A percentile compares a stretch with the other conserved stretches of the same genome.
Evolutionary conservation across 2,888 invertebrate species (phyloP).

Genomic region (Mythimna impura): DNA sequence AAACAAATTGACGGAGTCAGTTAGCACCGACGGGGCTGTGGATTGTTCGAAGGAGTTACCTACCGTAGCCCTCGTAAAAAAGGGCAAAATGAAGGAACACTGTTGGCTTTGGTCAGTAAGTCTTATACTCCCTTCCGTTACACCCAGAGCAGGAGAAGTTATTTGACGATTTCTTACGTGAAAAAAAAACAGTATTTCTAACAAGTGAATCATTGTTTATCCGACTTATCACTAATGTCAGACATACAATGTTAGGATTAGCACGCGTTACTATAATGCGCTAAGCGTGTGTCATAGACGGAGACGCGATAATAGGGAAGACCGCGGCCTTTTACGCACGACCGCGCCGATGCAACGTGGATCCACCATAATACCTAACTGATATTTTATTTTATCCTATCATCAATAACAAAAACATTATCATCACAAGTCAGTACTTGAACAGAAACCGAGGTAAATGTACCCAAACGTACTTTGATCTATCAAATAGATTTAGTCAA

Average conservation of each 20-base stretch:
- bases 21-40: too few relatives aligned
- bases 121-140: too few relatives aligned
- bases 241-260: conserved; percentile 31
- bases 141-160: too few relatives aligned
- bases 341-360: conserved; percentile 40
- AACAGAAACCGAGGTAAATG: conserved; percentile 43
- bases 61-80: too few relatives aligned
- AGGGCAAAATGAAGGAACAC: too few relatives aligned
- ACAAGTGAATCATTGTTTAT: conserved; percentile 22
- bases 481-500: conserved; percentile 29
- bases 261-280: conserved; percentile 49
- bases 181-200: conserved; percentile 2
- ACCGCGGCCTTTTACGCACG: conserved; percentile 51
- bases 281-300: conserved; percentile 42
- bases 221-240: conserved; percentile 35
- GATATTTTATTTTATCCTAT: conserved; percentile 48
- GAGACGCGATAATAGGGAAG: conserved; percentile 49
- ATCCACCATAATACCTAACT: conserved; percentile 40
- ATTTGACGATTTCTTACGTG: too few relatives aligned
- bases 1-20: too few relatives aligned
- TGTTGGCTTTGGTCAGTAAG: too few relatives aligned
- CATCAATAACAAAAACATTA: conserved; percentile 36
- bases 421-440: conserved; percentile 37
- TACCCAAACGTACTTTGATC: conserved; percentile 54
- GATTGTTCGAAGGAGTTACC: too few relatives aligned